Evolutionary conservation across 2,113 vertebrate genomes (phyloP), one percentile per base, ranked within the genome.

Genomic region (Copsychus sechellarum): DNA sequence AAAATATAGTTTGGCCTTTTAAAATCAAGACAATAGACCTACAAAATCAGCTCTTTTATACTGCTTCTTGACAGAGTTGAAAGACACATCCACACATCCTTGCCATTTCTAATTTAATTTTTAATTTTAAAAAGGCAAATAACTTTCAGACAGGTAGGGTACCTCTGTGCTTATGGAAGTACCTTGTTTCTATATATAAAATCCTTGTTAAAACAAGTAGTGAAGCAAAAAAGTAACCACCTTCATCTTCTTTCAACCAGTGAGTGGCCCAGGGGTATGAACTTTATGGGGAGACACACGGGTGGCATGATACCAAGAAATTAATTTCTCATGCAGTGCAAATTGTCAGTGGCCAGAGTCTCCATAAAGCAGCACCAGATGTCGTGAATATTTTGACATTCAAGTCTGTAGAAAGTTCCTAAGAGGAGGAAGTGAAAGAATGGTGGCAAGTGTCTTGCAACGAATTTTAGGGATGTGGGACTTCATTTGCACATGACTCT

Each of bases 351-450:
- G 74, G 14, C 33, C 36, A 33, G 47, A 90, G 25, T 40, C 26
- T 61, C 29, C 70, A 79, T 65, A 84, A 92, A 87, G 50, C 45
- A 87, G 31, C 53, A 81, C 25, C 53, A 81, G 81, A 40, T 76
- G 58, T 57, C 73, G n/a, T 48, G 64, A 81, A n/a, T 88, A 45
- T 81, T 84, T 88, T 84, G 88, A 18, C 18, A 36, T 28, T 20
- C 10, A 28, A 81, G 43, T 71, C 72, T 90, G 34, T 60, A 78
- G 85, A 90, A 90, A 88, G 8, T 53, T 81, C 81, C 20, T 33
- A 84, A 89, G 87, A 96, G 57, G 9, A 81, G 89, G 89, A 96
- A 91, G 64, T 86, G 95, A 71, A 96, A 95, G 65, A 86, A 81
- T 0, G 5, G 47, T 60, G 42, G 19, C 51, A 74, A 88, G 60